These are phyloP conservation scores for Planococcus citri DNA, from an alignment of 1,140 invertebrate species.

Conservation along the genomic window DNA sequence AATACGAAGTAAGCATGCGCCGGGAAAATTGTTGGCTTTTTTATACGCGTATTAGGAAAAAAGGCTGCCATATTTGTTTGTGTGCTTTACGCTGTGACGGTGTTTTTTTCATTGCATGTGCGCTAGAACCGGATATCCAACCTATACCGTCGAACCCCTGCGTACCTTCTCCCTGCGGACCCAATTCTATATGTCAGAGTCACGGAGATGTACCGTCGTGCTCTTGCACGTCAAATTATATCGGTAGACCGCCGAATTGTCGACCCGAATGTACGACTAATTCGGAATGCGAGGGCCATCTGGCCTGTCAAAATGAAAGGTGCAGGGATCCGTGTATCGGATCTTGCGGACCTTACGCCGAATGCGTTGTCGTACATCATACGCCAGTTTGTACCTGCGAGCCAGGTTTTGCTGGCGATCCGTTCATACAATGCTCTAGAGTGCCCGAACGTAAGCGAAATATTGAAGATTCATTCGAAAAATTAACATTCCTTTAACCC, in stretches of 20 bases:
- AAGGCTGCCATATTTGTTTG: conserved; percentile 11
- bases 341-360: conserved; percentile 67
- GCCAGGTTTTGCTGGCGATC: conserved; percentile 64
- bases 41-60: not conserved
- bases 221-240: conserved; percentile 60
- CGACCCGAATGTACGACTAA: conserved; percentile 69
- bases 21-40: not conserved
- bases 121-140: conserved; percentile 21
- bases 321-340: conserved; percentile 72
- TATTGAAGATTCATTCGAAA: not conserved
- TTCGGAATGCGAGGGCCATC: conserved; percentile 62
- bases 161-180: conserved; percentile 63
- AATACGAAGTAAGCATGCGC: conserved; percentile 29
- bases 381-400: conserved; percentile 65
- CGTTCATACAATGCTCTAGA: conserved; percentile 55
- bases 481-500: not conserved
- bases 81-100: not conserved
- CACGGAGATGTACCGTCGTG: conserved; percentile 56
- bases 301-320: conserved; percentile 65
- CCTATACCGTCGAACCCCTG: conserved; percentile 51
- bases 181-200: conserved; percentile 61
- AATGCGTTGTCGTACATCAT: conserved; percentile 66
- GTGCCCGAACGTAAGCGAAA: conserved; percentile 22
- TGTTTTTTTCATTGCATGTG: not conserved
- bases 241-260: conserved; percentile 67